Conservation (phyloP, 2,797 vertebrate species). For the Microctenopoma stevenorrisi region DNA sequence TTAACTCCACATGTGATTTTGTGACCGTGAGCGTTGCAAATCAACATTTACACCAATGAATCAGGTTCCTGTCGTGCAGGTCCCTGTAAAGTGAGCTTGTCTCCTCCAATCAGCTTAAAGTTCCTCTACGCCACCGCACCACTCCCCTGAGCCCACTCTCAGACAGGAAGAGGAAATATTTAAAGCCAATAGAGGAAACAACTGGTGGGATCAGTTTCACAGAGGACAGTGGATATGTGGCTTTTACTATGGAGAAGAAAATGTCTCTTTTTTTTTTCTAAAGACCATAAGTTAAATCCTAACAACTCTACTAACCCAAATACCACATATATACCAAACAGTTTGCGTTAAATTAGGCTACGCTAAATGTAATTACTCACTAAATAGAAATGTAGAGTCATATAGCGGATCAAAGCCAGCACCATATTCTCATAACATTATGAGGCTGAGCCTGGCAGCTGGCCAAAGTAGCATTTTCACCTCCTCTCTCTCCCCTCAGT, state of each 20-base stretch:
- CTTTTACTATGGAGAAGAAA: conserved; percentile 59
- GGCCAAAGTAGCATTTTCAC: conserved; percentile 54
- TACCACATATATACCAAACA: conserved; percentile 11
- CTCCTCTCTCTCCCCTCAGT: conserved; percentile 33
- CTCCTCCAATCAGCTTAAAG: conserved; percentile 68
- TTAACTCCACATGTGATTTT: conserved; percentile 12
- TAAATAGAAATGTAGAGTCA: conserved; percentile 55
- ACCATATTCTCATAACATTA: conserved; percentile 62
- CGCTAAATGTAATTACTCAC: conserved; percentile 49
- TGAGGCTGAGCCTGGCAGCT: conserved; percentile 61
- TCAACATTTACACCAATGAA: conserved; percentile 38
- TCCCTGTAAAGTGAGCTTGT: conserved; percentile 66
- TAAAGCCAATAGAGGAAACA: conserved; percentile 75
- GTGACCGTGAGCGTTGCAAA: conserved; percentile 20
- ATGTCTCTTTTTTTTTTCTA: conserved; percentile 59
- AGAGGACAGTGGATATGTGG: conserved; percentile 42
- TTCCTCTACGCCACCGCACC: conserved; percentile 46
- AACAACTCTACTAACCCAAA: conserved; percentile 22
- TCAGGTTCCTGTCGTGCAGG: conserved; percentile 35
- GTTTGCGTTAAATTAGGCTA: conserved; percentile 22
- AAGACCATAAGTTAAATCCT: conserved; percentile 46
- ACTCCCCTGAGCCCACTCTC: conserved; percentile 65
- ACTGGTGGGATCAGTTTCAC: conserved; percentile 70
- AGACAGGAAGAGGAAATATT: conserved; percentile 76
- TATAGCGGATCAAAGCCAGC: conserved; percentile 58